phyloP scores from a whole-genome alignment of 2,888 invertebrate genomes.

The Caenorhabditis sinica region DNA sequence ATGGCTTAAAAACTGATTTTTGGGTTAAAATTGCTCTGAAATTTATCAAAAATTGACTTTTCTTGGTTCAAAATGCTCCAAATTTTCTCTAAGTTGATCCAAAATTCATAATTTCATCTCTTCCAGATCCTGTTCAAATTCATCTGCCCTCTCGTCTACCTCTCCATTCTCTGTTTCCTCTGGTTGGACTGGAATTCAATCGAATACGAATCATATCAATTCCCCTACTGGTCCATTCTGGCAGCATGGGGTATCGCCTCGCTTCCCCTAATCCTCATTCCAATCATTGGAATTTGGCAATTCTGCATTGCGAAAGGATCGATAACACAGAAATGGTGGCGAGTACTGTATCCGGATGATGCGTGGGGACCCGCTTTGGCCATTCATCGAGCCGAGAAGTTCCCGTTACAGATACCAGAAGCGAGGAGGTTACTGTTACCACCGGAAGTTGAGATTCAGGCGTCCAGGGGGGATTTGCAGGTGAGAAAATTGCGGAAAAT shows the following conservation, averaged over 20 bases:
- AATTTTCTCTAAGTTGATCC: not conserved
- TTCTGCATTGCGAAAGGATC: constrained; percentile 83
- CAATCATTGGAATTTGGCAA: constrained; percentile 87
- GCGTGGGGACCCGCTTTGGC: constrained; percentile 84
- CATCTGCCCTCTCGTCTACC: constrained; percentile 88
- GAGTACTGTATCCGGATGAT: constrained; percentile 81
- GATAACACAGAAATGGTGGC: constrained; percentile 80
- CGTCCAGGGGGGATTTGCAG: constrained; percentile 37
- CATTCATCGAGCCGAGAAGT: constrained; percentile 82
- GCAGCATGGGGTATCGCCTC: constrained; percentile 88
- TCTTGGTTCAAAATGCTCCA: not conserved
- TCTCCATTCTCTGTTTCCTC: constrained; percentile 89
- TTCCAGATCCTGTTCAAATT: constrained; percentile 87
- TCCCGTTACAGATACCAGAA: constrained; percentile 83
- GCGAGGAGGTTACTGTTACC: constrained; percentile 77
- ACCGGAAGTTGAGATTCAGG: constrained; percentile 70
- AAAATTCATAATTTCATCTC: not conserved
- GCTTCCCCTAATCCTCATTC: constrained; percentile 88
- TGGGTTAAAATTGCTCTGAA: not conserved
- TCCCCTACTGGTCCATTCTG: constrained; percentile 86
- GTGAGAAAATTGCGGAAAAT: constrained; percentile 18
- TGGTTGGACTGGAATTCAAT: constrained; percentile 88
- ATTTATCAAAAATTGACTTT: not conserved
- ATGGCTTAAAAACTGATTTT: not conserved
- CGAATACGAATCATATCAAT: constrained; percentile 87